Percentiles rank a stretch among this genome's conserved stretches.
These are phyloP conservation scores for Phrynocephalus forsythii DNA, from an alignment of 2,797 vertebrate species.

Conservation along the genomic window DNA sequence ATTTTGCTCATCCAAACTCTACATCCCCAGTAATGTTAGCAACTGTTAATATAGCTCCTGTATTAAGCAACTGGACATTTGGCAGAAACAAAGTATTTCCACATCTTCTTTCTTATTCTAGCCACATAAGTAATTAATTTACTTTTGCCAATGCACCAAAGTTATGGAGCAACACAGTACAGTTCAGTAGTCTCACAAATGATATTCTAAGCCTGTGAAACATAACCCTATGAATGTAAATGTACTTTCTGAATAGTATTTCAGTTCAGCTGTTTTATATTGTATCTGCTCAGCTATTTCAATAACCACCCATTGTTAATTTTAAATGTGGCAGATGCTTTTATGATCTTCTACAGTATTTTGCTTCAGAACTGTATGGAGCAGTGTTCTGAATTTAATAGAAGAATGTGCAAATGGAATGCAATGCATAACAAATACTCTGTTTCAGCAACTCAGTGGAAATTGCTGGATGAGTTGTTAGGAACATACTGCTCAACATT, in stretches of 20 bases:
- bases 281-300: slow-evolving; percentile 51
- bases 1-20: slow-evolving; percentile 31
- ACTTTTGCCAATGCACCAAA: slow-evolving; percentile 51
- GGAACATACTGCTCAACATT: slow-evolving; percentile 37
- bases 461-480: slow-evolving; percentile 46
- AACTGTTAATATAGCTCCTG: slow-evolving; percentile 61
- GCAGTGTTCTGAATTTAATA: slow-evolving; percentile 62
- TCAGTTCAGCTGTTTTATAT: slow-evolving; percentile 6
- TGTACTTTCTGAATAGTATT: slow-evolving; percentile 42
- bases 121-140: slow-evolving; percentile 51
- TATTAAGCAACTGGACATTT: slow-evolving; percentile 60
- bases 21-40: slow-evolving; percentile 40
- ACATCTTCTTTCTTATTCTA: slow-evolving; percentile 51
- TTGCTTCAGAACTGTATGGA: slow-evolving; percentile 66
- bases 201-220: slow-evolving; percentile 42
- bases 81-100: slow-evolving; percentile 53
- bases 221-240: slow-evolving; percentile 27
- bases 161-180: slow-evolving; percentile 30
- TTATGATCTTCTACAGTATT: slow-evolving; percentile 57
- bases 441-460: slow-evolving; percentile 44
- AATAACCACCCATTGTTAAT: slow-evolving; percentile 56
- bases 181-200: slow-evolving; percentile 52
- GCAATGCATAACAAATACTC: slow-evolving; percentile 48
- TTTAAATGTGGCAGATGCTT: slow-evolving; percentile 66
- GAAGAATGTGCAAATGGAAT: slow-evolving; percentile 57